Evolutionary conservation across 2,113 vertebrate species (phyloP).

Genomic region (Sylvilagus bachmani): DNA sequence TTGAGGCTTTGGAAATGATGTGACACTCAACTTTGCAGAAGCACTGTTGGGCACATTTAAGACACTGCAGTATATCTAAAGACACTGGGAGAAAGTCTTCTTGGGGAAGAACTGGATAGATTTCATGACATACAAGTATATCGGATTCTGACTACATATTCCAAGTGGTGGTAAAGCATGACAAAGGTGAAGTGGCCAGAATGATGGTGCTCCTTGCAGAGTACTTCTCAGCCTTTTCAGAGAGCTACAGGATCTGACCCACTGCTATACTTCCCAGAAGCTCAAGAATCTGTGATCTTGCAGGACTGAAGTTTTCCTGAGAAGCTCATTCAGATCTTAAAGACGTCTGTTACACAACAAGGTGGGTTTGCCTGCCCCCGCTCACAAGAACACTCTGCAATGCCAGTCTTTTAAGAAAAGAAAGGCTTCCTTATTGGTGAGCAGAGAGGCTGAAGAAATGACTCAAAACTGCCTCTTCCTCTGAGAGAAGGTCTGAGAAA

Average conservation of each 20-base stretch:
- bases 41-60: neutral
- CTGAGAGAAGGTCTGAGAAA: no score
- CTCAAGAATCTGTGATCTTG: neutral
- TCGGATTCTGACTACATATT: neutral
- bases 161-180: neutral
- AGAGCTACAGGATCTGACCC: neutral
- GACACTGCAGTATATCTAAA: constrained; percentile 13
- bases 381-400: no score
- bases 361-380: no score
- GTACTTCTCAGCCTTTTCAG: neutral
- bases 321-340: neutral
- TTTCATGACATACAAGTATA: neutral
- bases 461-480: no score
- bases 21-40: neutral
- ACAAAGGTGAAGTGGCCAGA: neutral
- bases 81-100: neutral
- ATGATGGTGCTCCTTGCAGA: neutral
- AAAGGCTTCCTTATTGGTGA: no score
- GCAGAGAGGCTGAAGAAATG: no score
- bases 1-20: neutral
- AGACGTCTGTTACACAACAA: neutral
- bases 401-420: no score
- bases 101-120: neutral
- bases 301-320: neutral
- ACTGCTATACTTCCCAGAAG: neutral